Evolutionary conservation across 2,797 vertebrate species (phyloP).

Genomic region (Notolabrus celidotus): DNA sequence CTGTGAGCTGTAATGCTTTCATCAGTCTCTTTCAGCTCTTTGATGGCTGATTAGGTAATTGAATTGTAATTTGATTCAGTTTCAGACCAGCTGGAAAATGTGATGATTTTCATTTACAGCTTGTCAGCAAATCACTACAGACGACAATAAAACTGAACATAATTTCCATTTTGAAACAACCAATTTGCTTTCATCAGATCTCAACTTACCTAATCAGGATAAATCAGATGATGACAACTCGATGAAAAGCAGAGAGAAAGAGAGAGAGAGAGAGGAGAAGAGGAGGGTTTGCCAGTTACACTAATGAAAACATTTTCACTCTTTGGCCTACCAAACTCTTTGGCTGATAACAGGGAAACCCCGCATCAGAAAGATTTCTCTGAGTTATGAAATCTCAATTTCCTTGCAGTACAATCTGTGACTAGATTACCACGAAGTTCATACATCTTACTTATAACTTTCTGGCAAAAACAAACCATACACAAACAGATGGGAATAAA

Average conservation of each 20-base stretch:
- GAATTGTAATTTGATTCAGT: constrained; percentile 43
- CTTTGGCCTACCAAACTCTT: background rate
- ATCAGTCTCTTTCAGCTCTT: constrained; percentile 40
- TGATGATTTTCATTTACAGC: constrained; percentile 36
- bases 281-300: background rate
- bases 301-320: background rate
- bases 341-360: background rate
- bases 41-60: constrained; percentile 43
- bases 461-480: no score
- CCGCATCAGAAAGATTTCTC: no score
- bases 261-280: background rate
- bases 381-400: no score
- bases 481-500: no score
- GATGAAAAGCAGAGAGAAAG: background rate
- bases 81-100: constrained; percentile 31
- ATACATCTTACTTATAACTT: no score
- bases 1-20: constrained; percentile 43
- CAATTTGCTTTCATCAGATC: constrained; percentile 13
- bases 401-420: no score
- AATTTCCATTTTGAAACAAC: constrained; percentile 31
- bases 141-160: constrained; percentile 25
- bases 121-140: constrained; percentile 21
- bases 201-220: constrained; percentile 2
- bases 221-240: background rate
- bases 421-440: no score